Evolutionary conservation across 2,888 invertebrate genomes (phyloP).

Genomic region (Phaonia tiefii): DNA sequence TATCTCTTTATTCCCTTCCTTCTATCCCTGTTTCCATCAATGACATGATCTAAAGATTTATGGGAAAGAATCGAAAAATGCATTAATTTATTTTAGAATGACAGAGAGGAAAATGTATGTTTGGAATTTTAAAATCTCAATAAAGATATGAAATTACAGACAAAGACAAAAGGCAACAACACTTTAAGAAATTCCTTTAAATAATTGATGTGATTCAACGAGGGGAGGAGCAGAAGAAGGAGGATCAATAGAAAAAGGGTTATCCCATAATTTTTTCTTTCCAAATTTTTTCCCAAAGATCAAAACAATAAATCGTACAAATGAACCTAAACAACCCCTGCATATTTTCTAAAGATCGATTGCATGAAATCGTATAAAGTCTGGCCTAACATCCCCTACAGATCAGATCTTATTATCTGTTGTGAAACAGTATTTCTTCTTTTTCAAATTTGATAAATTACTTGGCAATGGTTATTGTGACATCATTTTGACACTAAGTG

Average conservation of each 20-base stretch:
- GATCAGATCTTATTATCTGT: not conserved
- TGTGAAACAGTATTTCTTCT: too few relatives aligned
- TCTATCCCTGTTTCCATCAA: not conserved
- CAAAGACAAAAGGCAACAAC: not conserved
- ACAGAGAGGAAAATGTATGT: not conserved
- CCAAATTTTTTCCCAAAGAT: slow-evolving; percentile 7
- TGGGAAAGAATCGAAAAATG: slow-evolving; percentile 4
- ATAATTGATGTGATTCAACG: not conserved
- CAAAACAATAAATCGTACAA: slow-evolving; percentile 6
- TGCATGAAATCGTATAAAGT: too few relatives aligned
- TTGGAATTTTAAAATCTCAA: slow-evolving; percentile 39
- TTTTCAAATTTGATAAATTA: slow-evolving; percentile 19
- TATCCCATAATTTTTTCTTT: not conserved
- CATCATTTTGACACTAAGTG: slow-evolving; percentile 60
- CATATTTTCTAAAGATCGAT: not conserved
- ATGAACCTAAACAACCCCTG: slow-evolving; percentile 2
- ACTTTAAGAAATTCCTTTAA: slow-evolving; percentile 10
- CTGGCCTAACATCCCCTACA: not conserved
- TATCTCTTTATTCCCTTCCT: not conserved
- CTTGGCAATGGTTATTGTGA: slow-evolving; percentile 17
- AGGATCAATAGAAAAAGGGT: slow-evolving; percentile 11
- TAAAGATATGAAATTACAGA: slow-evolving; percentile 16
- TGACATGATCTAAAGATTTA: slow-evolving; percentile 13
- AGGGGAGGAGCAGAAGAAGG: not conserved
- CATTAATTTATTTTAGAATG: slow-evolving; percentile 21